Percentiles rank a stretch among this genome's conserved stretches.
Evolutionary conservation across 2,888 invertebrate species (phyloP).

Genomic region (Oeneis ivallda): DNA sequence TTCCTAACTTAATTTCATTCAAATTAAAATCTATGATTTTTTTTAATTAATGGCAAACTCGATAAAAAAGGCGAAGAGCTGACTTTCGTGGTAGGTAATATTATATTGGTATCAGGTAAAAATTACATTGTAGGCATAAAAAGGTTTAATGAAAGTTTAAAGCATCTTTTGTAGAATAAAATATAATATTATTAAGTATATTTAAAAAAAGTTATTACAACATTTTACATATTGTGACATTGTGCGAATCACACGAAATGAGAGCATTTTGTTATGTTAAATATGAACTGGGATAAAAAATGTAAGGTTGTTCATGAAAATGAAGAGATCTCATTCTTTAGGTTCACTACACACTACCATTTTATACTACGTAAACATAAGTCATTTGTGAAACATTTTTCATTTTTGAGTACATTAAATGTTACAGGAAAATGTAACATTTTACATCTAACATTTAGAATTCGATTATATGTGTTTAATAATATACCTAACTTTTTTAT

Average conservation of each 20-base stretch:
- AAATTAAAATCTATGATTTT: too few relatives aligned
- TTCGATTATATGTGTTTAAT: conserved; percentile 42
- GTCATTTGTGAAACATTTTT: conserved; percentile 31
- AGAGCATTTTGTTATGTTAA: conserved; percentile 23
- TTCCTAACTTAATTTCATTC: conserved; percentile 1
- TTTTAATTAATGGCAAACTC: not conserved
- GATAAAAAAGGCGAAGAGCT: not conserved
- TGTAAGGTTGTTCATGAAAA: conserved; percentile 15
- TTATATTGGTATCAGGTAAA: conserved; percentile 2
- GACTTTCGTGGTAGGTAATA: conserved; percentile 4
- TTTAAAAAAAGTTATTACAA: conserved; percentile 27
- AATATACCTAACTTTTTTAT: conserved; percentile 36
- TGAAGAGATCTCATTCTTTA: conserved; percentile 45
- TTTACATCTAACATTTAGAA: conserved; percentile 47
- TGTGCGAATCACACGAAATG: conserved; percentile 34
- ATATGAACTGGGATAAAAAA: conserved; percentile 7
- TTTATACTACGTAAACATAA: conserved; percentile 45
- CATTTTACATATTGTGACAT: conserved; percentile 27
- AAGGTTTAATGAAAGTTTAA: conserved; percentile 43
- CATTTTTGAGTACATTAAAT: conserved; percentile 31
- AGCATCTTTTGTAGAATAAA: conserved; percentile 41
- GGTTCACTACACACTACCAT: conserved; percentile 46
- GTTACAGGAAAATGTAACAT: conserved; percentile 37
- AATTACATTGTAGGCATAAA: conserved; percentile 39
- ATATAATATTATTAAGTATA: conserved; percentile 23